phyloP scores from a whole-genome alignment of 2,797 vertebrate species.

The Scyliorhinus canicula region DNA sequence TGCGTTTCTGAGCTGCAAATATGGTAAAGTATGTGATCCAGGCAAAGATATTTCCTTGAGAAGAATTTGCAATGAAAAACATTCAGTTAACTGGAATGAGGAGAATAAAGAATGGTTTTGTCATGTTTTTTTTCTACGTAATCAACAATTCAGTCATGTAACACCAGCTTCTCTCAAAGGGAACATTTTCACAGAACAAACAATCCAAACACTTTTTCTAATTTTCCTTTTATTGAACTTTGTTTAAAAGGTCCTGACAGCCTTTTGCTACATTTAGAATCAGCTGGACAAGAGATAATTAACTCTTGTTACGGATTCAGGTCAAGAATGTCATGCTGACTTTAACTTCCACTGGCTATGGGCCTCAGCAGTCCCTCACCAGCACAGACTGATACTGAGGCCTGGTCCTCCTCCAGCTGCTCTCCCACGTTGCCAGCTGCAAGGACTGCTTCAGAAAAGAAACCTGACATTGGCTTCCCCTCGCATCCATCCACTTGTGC shows the following conservation, averaged over 20 bases:
- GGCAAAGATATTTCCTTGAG: slow-evolving; percentile 19
- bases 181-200: not conserved
- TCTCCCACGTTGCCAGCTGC: not conserved
- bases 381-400: no score
- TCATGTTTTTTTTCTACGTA: not conserved
- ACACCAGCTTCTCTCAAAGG: not conserved
- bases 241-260: not conserved
- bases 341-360: not conserved
- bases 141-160: not conserved
- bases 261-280: not conserved
- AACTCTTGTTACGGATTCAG: not conserved
- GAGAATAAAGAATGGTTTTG: not conserved
- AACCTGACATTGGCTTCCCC: not conserved
- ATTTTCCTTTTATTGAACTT: not conserved
- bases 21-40: slow-evolving; percentile 34
- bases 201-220: not conserved
- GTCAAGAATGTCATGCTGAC: not conserved
- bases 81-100: slow-evolving; percentile 15
- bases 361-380: not conserved
- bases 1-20: slow-evolving; percentile 23
- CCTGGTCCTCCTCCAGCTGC: not conserved
- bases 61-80: slow-evolving; percentile 16
- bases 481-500: not conserved
- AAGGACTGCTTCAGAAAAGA: not conserved
- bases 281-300: not conserved